Evolutionary conservation across 2,888 invertebrate genomes (phyloP).

Genomic region (Urechis unicinctus): DNA sequence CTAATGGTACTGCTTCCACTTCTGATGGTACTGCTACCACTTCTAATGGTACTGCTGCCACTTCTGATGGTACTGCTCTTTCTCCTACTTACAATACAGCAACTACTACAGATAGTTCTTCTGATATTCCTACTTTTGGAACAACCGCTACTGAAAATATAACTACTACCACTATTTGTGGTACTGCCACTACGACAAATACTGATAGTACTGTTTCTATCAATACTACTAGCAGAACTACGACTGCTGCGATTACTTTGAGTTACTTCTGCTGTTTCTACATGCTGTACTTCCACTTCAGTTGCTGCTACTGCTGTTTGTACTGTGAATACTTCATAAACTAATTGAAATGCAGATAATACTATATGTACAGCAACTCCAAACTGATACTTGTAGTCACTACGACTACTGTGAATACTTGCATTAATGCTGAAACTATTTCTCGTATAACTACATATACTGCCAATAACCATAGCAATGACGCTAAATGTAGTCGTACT

Average conservation of each 20-base stretch:
- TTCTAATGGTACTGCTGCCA: not conserved
- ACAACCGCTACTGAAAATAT: slow-evolving; percentile 3
- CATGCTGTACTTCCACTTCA: too few relatives aligned
- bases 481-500: not conserved
- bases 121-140: slow-evolving; percentile 3
- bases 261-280: too few relatives aligned
- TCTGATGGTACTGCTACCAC: not conserved
- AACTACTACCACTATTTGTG: slow-evolving; percentile 3
- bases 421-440: slow-evolving; percentile 1
- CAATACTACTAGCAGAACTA: too few relatives aligned
- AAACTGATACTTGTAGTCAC: too few relatives aligned
- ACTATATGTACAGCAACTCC: too few relatives aligned
- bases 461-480: not conserved
- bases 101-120: slow-evolving; percentile 5
- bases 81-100: slow-evolving; percentile 2
- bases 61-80: slow-evolving; percentile 1
- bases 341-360: too few relatives aligned
- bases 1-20: not conserved
- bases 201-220: slow-evolving; percentile 3
- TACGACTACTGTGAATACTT: slow-evolving; percentile 1
- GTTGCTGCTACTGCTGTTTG: too few relatives aligned
- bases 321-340: too few relatives aligned
- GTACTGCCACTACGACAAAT: slow-evolving; percentile 5
- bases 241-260: too few relatives aligned
- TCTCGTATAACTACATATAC: not conserved